Percentiles rank a stretch among this genome's conserved stretches.
These are phyloP conservation scores for Drosophila baimaii DNA, from an alignment of 1,140 invertebrate genomes.

Conservation along the genomic window DNA sequence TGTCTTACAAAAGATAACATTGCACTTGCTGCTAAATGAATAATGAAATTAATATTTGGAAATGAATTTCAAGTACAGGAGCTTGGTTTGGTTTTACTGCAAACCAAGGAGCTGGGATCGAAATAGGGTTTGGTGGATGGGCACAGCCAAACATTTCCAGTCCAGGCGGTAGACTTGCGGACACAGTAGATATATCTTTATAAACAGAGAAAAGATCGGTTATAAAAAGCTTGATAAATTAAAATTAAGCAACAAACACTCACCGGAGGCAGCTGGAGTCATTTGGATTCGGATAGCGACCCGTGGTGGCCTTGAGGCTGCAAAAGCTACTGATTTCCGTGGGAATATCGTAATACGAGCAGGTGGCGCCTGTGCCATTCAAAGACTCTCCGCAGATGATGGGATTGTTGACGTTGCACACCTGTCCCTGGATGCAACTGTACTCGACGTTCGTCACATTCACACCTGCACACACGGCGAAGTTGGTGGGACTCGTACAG, in stretches of 20 bases:
- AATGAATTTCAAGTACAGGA: neutral
- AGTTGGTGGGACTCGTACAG: slow-evolving; percentile 9
- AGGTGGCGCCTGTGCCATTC: slow-evolving; percentile 19
- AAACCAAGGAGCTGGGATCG: neutral
- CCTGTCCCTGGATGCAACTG: slow-evolving; percentile 13
- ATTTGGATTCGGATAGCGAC: slow-evolving; percentile 26
- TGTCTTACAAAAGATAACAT: neutral
- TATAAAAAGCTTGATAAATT: neutral
- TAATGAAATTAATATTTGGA: neutral
- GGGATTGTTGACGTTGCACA: slow-evolving; percentile 29
- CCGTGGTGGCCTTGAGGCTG: slow-evolving; percentile 1
- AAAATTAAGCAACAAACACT: neutral
- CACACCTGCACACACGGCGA: slow-evolving; percentile 8
- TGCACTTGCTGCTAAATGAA: neutral
- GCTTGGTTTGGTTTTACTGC: neutral
- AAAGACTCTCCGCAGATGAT: slow-evolving; percentile 33
- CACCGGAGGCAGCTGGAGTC: slow-evolving; percentile 20
- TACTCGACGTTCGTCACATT: neutral
- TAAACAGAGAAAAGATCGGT: neutral
- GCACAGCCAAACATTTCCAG: slow-evolving; percentile 27
- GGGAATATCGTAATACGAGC: neutral
- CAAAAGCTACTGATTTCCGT: slow-evolving; percentile 20
- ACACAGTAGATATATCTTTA: slow-evolving; percentile 27
- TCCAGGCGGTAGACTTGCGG: slow-evolving; percentile 4
- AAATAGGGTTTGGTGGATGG: slow-evolving; percentile 26